phyloP scores from a whole-genome alignment of 2,888 invertebrate genomes.

The Teleogryllus oceanicus region DNA sequence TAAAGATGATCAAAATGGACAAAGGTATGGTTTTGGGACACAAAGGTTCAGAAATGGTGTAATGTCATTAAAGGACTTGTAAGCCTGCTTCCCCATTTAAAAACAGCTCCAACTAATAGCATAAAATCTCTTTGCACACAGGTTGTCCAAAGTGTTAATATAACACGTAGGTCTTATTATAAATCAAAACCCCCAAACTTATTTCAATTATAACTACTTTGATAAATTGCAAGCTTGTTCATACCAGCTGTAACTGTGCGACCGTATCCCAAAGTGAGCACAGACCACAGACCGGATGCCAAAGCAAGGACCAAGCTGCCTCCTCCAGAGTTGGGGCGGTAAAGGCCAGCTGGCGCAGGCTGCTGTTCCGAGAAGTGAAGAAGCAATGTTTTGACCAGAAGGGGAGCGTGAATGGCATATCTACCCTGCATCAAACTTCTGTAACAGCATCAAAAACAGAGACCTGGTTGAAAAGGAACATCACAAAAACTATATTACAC shows the following conservation, averaged over 20 bases:
- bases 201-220: background rate
- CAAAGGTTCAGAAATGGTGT: too few relatives aligned
- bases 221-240: background rate
- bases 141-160: too few relatives aligned
- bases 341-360: slow-evolving; percentile 67
- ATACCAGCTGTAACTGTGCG: background rate
- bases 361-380: slow-evolving; percentile 68
- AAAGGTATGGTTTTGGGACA: too few relatives aligned
- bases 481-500: too few relatives aligned
- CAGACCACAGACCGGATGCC: slow-evolving; percentile 42
- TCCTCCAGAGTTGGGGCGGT: slow-evolving; percentile 56
- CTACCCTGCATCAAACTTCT: slow-evolving; percentile 60
- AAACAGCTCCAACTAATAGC: too few relatives aligned
- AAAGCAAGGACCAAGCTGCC: slow-evolving; percentile 82
- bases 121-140: too few relatives aligned
- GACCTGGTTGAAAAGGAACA: too few relatives aligned
- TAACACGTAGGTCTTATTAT: too few relatives aligned
- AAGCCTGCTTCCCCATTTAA: too few relatives aligned
- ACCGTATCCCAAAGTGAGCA: background rate
- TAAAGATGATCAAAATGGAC: too few relatives aligned
- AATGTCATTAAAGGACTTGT: too few relatives aligned
- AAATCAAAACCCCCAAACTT: too few relatives aligned
- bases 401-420: slow-evolving; percentile 70
- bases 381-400: slow-evolving; percentile 75
- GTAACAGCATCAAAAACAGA: background rate